These are phyloP conservation scores for Hippocampus mohnikei DNA, from an alignment of 2,113 vertebrate genomes.

Conservation along the genomic window DNA sequence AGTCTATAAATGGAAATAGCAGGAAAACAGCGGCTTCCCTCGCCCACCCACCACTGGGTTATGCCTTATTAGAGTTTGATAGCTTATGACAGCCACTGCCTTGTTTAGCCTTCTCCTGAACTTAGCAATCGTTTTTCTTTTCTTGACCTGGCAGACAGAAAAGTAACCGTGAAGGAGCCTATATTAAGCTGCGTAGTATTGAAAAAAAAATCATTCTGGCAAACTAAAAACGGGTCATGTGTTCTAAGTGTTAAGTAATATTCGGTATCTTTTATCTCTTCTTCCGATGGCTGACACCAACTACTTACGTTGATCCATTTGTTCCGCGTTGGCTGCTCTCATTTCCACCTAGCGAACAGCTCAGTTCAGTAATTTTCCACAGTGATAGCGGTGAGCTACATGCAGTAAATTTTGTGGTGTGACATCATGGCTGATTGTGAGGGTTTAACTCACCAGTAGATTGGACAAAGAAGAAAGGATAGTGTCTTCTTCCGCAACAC, in stretches of 20 bases:
- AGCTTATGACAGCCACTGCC: conserved; percentile 62
- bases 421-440: neutral
- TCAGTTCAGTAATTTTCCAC: neutral
- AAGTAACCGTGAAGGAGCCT: conserved; percentile 35
- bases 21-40: conserved; percentile 72
- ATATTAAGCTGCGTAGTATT: conserved; percentile 47
- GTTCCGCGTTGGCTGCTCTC: conserved; percentile 59
- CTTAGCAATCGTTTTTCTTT: conserved; percentile 22
- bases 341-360: conserved; percentile 5
- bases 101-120: conserved; percentile 57
- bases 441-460: neutral
- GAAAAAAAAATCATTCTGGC: conserved; percentile 16
- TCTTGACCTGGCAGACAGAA: conserved; percentile 28
- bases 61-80: conserved; percentile 71
- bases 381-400: no score
- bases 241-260: conserved; percentile 15
- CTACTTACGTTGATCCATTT: conserved; percentile 57
- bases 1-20: conserved; percentile 75
- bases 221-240: conserved; percentile 42
- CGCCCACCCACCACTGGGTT: conserved; percentile 69
- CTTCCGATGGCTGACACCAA: neutral
- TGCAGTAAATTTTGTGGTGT: no score
- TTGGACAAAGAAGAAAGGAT: neutral
- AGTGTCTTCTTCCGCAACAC: neutral
- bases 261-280: neutral